Conservation (phyloP, 2,797 vertebrate genomes). For the Erethizon dorsatum region DNA sequence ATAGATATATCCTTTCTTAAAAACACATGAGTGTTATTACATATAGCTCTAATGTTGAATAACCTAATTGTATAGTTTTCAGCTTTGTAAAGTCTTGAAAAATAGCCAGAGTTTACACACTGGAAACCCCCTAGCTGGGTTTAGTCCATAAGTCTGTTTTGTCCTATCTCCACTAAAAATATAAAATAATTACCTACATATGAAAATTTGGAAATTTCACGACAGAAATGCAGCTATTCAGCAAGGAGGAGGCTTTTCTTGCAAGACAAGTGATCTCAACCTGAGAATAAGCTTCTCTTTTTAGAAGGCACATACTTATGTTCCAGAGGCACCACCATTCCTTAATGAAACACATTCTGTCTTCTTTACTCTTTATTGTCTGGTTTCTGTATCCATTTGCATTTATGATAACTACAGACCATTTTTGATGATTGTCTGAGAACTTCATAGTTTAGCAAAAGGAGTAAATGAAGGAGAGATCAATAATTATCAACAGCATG, state of each 20-base stretch:
- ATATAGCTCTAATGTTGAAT: neutral
- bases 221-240: neutral
- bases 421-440: neutral
- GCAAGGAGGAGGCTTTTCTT: neutral
- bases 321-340: neutral
- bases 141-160: neutral
- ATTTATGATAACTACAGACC: neutral
- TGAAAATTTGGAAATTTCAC: constrained; percentile 5
- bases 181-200: neutral
- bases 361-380: neutral
- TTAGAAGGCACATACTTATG: neutral
- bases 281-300: neutral
- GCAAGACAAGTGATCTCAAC: neutral
- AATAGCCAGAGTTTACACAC: neutral
- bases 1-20: neutral
- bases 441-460: neutral
- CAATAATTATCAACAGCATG: neutral
- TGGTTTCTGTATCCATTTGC: neutral
- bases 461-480: neutral
- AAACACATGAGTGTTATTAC: neutral
- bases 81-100: constrained; percentile 17
- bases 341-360: neutral
- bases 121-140: neutral
- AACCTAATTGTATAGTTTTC: neutral
- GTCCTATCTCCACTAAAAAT: neutral